phyloP scores from a whole-genome alignment of 2,113 vertebrate species.

The Sciurus niger region DNA sequence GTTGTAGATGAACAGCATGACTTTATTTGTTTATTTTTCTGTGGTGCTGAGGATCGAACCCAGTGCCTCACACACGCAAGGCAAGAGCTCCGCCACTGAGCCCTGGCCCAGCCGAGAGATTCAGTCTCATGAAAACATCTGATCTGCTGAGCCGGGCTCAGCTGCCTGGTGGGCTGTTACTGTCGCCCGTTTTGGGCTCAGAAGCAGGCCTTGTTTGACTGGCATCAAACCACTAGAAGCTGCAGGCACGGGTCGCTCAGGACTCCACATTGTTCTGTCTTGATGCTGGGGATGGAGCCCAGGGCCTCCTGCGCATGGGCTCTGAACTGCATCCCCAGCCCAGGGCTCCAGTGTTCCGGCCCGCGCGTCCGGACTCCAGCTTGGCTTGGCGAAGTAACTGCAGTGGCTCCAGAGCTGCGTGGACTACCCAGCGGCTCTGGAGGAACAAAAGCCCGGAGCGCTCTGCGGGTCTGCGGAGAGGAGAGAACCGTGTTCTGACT shows the following conservation, averaged over 20 bases:
- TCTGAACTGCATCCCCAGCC: too few relatives aligned
- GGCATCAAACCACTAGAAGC: fast-evolving
- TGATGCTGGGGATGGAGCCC: too few relatives aligned
- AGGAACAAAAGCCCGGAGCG: background rate
- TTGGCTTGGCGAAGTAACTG: background rate
- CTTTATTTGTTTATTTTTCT: too few relatives aligned
- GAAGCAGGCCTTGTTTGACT: background rate
- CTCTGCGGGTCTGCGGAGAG: background rate
- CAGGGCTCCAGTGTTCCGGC: background rate
- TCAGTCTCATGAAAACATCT: too few relatives aligned
- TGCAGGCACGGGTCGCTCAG: background rate
- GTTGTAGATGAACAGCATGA: too few relatives aligned
- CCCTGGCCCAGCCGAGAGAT: background rate
- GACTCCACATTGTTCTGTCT: background rate
- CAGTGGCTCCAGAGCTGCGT: background rate
- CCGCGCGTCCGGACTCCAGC: too few relatives aligned
- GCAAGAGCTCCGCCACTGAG: too few relatives aligned
- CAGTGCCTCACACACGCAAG: too few relatives aligned
- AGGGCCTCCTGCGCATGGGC: fast-evolving
- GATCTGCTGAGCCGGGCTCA: fast-evolving
- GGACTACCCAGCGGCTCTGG: fast-evolving
- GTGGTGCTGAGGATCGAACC: too few relatives aligned
- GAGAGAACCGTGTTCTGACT: background rate
- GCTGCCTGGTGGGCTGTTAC: background rate
- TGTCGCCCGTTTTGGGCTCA: background rate